Evolutionary conservation across 1,140 invertebrate genomes (phyloP), one percentile per base, ranked within the genome.

Genomic region (Yoshiicerus persimilis): DNA sequence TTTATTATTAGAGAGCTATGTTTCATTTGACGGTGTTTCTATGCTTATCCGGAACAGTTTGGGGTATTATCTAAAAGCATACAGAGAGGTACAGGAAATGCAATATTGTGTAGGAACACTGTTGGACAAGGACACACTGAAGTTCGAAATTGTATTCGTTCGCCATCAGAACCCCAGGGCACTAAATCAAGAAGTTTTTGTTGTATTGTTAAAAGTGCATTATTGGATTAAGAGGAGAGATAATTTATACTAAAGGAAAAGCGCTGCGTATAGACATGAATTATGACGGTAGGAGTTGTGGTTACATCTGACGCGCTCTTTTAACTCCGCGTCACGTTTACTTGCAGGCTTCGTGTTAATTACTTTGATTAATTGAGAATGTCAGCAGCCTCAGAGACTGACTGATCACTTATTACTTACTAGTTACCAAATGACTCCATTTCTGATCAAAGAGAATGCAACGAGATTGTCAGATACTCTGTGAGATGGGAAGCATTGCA

Each of bases 321-420:
- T 88, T 88, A 88, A 86, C 88, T 88, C 85, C 85, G 34, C 62
- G 88, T 88, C 88, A 88, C 88, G 88, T 86, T 88, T 85, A 56
- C 84, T 86, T 83, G 36, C 85, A 64, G 84, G 56, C 87, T 86
- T 70, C 70, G 84, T 88, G 88, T 88, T 88, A 88, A 88, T 88
- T 88, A 88, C 88, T 88, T 88, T 88, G 88, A 88, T 88, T 88
- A 88, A 88, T 88, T 88, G 88, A 83, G 70, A 83, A 88, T 86
- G 84, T 86, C 88, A 84, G 36, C 83, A 3, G 11, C 23, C 36
- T 20, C 83, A 47, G 41, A 62, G 84, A 64, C 84, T 86, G 41
- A 56, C 38, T 56, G 39, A 30, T 34, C 25, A 86, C 56, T 86
- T 77, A 47, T 47, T 47, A 20, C 41, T 47, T 47, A 47, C 16